Base-by-base conservation (phyloP, 2,888 invertebrate species). In the Aphidius colemani region DNA sequence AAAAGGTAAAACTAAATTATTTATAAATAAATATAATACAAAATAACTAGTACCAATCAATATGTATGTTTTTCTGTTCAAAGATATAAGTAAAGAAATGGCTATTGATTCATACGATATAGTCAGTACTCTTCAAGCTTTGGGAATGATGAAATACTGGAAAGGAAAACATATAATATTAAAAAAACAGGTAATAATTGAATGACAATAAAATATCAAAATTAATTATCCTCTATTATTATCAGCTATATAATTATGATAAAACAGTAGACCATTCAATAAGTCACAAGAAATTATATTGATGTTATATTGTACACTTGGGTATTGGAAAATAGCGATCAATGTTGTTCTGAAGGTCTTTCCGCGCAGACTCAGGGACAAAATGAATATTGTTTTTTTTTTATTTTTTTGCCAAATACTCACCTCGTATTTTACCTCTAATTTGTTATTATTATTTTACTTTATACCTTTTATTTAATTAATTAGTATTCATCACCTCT, bases 101-200 rank as follows among this genome's bases (percentile, higher is more conserved):
- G 97, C 96, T 13, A 96, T 98, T 72, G 95, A 97, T 76, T 93
- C 96, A 1, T 96, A 96, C 79, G 99, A 99, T 82, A 97, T 99
- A 67, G 96, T 98, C 39, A 97, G 96, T 70, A 99, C 99, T 5
- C 85, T 99, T 50, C 97, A 98, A 78, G 95, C 96, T 13, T 86
- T 98, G 70, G 96, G 97, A 7, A 94, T 98, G 88, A 93, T 98
- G 90, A 98, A 98, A 84, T 98, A 98, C 82, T 98, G 98, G 97
- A 98, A 98, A 84, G 97, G 97, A 66, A 96, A 96, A 82, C 98
- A 98, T 84, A 93, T 98, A 74, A 95, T 98, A 59, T 86, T 98
- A 61, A 96, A 95, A 82, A 94, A 95, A 84, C 93, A 94, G 90
- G 94, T 93, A 74, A 78, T 84, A 70, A 59, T 7, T 30, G 5